Evolutionary conservation across 2,113 vertebrate species (phyloP), one percentile per base, ranked within the genome.

Genomic region (Pterocles orientalis): DNA sequence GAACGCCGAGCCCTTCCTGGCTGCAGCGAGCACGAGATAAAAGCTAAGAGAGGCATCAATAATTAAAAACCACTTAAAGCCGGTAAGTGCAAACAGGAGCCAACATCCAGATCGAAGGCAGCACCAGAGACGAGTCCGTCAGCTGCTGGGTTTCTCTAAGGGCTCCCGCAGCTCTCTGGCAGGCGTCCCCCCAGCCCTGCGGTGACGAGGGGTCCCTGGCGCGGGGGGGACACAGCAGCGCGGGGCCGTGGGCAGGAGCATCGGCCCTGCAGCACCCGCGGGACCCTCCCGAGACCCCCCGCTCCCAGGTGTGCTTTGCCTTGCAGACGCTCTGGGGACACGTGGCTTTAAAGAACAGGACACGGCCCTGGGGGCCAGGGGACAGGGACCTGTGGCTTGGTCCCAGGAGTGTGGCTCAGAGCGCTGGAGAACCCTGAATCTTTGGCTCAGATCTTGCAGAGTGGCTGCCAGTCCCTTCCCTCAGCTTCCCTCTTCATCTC

Each of bases 41-140:
- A 93, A 96, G 97, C 97, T 97, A 88, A 95, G 79, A 91, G 96
- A 96, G 89, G 88, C 95, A 97, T 97, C 97, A 97, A 97, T 97
- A 97, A 97, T 97, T 97, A 93, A 97, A 96, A 82, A 53, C 93
- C 96, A 93, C 97, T 97, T 92, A 95, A 93, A 94, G 89, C 87
- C 39, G 19, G 73, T 86, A 88, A 97, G 97, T 79, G 95, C 95
- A 95, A 87, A 89, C 88, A 90, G 91, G 89, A 97, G 96, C 95
- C 82, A 94, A 57, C 45, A 2, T 2, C 24, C 9, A 3, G 82
- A 90, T 95, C 62, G 90, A 90, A 95, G 82, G 90, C 90, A 89
- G 92, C 3, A 14, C 43, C 64, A 43, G 80, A 23, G 83, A 75
- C 1, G 7, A 45, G 62, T 3, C 85, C 78, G 60, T 31, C 83